Base-by-base conservation (phyloP, 2,797 vertebrate genomes). In the Oreonectes daqikongensis region DNA sequence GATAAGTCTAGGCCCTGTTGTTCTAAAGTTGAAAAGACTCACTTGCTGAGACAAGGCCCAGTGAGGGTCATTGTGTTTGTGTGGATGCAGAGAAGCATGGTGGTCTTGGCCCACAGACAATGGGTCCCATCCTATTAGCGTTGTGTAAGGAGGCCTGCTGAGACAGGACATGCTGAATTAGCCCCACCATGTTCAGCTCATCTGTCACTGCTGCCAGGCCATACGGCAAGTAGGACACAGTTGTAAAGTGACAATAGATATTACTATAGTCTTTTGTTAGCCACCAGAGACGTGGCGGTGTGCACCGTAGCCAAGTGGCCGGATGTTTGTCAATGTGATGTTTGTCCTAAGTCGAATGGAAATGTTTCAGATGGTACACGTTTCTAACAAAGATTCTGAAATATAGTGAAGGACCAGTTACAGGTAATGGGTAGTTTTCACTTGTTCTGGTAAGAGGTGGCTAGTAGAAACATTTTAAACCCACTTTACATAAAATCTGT, bases 21-120 rank as follows among this genome's bases (percentile, higher is more conserved):
- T 80, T 71, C 40, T 52, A 40, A 17, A 26, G 6, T n/a, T 50
- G 67, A 80, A 75, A 70, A 46, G 67, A 48, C 59, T 69, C 78
- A 28, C 76, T 44, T 48, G 57, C 46, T 46, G 67, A 42, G 44
- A 50, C 48, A n/a, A 72, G 26, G 63, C 66, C 65, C 66, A 60
- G 60, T 40, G 50, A 50, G 55, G 44, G 55, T 53, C 74, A 70
- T 74, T 76, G 65, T 75, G 82, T 22, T 59, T 68, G 82, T 68
- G 76, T 75, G 80, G 71, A 69, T 81, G 73, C 57, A 26, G 65
- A 64, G 57, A 48, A 64, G 80, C 69, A 75, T 79, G 86, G 85
- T 88, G 85, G 87, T 90, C 88, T 67, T 22, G 12, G 73, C 66
- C 70, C 74, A 76, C 78, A 85, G 84, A 89, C 86, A 88, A 87